These are phyloP conservation scores for Characodon lateralis DNA, from an alignment of 2,797 vertebrate species.

Conservation along the genomic window DNA sequence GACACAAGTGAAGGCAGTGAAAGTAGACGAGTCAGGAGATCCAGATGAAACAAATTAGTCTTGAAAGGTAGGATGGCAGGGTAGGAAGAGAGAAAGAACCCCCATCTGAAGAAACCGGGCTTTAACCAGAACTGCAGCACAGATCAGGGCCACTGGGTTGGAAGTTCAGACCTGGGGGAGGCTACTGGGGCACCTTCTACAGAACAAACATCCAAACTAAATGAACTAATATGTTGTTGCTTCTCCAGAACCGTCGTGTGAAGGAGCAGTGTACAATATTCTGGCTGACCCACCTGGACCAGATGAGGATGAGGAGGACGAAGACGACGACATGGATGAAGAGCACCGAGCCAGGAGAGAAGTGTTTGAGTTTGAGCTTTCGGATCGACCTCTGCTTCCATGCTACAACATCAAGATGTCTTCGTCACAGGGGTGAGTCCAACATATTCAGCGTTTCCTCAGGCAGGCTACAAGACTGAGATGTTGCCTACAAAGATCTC, in stretches of 20 bases:
- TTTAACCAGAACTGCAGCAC: not conserved
- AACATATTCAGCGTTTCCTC: not conserved
- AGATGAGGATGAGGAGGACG: conserved; percentile 54
- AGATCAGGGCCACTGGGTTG: not conserved
- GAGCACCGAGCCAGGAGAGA: conserved; percentile 53
- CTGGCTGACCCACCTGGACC: conserved; percentile 60
- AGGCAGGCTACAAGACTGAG: too few species aligned
- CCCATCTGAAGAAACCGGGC: too few species aligned
- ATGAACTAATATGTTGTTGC: not conserved
- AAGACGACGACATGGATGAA: conserved; percentile 41
- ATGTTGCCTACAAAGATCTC: too few species aligned
- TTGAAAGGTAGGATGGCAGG: too few species aligned
- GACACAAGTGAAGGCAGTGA: conserved; percentile 11
- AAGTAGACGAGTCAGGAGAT: not conserved
- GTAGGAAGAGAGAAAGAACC: not conserved
- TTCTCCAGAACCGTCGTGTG: conserved; percentile 37
- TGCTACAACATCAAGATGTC: conserved; percentile 67
- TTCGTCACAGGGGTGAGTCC: conserved; percentile 43
- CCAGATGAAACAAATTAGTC: not conserved
- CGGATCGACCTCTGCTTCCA: conserved; percentile 58
- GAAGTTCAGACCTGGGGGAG: not conserved
- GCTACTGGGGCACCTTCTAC: too few species aligned
- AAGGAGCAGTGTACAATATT: conserved; percentile 37
- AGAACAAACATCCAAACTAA: not conserved
- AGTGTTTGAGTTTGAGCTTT: conserved; percentile 73